A percentile compares a stretch with the other conserved stretches of the same genome.
These are phyloP conservation scores for Creontiades dilutus DNA, from an alignment of 2,888 invertebrate species.

Conservation along the genomic window DNA sequence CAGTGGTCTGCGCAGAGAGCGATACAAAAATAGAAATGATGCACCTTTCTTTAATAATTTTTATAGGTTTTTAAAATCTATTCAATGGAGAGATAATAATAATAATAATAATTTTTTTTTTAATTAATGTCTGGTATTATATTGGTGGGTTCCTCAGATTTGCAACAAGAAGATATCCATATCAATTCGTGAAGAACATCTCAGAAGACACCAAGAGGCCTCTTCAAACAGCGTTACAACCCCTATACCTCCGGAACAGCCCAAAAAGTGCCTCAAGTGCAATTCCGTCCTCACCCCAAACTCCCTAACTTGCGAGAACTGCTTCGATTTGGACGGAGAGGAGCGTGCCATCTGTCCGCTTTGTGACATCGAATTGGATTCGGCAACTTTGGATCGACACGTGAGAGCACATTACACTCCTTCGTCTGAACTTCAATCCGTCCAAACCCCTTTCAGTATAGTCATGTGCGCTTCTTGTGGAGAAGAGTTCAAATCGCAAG, in stretches of 20 bases:
- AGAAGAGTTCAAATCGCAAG: neutral
- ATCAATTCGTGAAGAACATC: slow-evolving; percentile 1
- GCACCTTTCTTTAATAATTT: too few species aligned
- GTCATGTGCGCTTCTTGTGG: neutral
- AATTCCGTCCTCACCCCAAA: neutral
- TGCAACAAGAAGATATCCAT: slow-evolving; percentile 11
- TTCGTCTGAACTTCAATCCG: neutral
- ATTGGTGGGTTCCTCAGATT: neutral
- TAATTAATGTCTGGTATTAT: too few species aligned
- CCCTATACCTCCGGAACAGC: neutral
- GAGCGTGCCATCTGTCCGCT: slow-evolving; percentile 4
- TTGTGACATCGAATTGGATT: neutral
- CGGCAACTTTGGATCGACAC: neutral
- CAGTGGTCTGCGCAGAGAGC: too few species aligned
- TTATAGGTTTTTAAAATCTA: too few species aligned
- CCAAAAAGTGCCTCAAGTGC: slow-evolving; percentile 20
- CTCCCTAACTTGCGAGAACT: neutral
- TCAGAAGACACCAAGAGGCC: slow-evolving; percentile 9
- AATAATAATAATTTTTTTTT: too few species aligned
- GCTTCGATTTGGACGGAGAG: neutral
- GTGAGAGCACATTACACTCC: neutral
- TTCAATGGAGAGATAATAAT: too few species aligned
- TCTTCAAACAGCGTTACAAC: too few species aligned
- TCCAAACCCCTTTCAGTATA: neutral
- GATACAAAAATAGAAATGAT: too few species aligned